Conservation (phyloP, 2,888 invertebrate species). For the Macropis europaea region DNA sequence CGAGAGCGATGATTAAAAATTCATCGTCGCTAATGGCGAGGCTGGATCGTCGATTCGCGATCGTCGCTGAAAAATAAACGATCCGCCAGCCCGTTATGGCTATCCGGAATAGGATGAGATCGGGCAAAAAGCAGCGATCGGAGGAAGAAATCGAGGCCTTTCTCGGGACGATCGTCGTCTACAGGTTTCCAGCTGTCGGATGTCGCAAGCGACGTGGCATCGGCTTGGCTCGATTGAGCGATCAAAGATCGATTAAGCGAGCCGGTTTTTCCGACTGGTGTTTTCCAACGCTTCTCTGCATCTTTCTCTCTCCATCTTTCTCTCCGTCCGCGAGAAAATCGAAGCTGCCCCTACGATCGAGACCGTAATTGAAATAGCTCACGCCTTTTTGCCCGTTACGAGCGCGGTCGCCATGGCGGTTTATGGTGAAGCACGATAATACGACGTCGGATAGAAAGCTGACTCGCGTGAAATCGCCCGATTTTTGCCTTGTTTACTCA, state of each 20-base stretch:
- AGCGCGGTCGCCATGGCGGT: slow-evolving; percentile 31
- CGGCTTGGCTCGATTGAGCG: slow-evolving; percentile 55
- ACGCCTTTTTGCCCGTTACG: slow-evolving; percentile 32
- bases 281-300: slow-evolving; percentile 22
- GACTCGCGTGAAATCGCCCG: slow-evolving; percentile 29
- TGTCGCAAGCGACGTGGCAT: slow-evolving; percentile 57
- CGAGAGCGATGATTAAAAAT: slow-evolving; percentile 32
- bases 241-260: slow-evolving; percentile 57
- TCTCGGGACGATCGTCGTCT: slow-evolving; percentile 17
- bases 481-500: too few species aligned
- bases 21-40: slow-evolving; percentile 11
- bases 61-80: slow-evolving; percentile 17
- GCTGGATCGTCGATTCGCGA: slow-evolving; percentile 17
- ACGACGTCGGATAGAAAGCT: slow-evolving; percentile 31
- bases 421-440: slow-evolving; percentile 38
- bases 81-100: slow-evolving; percentile 16
- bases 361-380: slow-evolving; percentile 51
- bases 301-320: too few species aligned
- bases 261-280: slow-evolving; percentile 50
- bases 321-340: slow-evolving; percentile 8
- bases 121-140: slow-evolving; percentile 21
- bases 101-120: slow-evolving; percentile 36
- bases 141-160: slow-evolving; percentile 33
- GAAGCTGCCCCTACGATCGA: slow-evolving; percentile 9
- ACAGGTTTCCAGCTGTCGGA: slow-evolving; percentile 34